These are phyloP conservation scores for Zaprionus nigranus DNA, from an alignment of 1,140 invertebrate species.

Conservation along the genomic window DNA sequence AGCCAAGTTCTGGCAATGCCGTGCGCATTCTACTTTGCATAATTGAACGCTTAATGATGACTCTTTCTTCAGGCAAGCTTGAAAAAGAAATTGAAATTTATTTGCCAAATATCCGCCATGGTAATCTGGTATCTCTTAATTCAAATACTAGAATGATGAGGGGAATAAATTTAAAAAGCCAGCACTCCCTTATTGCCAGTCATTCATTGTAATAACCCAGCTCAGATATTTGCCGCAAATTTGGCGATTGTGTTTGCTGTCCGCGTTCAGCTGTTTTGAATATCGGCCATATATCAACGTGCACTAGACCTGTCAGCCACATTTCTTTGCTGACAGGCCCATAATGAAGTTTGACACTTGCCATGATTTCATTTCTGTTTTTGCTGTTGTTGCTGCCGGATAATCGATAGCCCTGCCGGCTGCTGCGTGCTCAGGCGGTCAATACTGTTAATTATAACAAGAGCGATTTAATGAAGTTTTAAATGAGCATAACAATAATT, in stretches of 20 bases:
- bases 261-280: constrained; percentile 46
- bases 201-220: constrained; percentile 23
- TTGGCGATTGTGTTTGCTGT: neutral
- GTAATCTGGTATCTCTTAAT: neutral
- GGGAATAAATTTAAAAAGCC: neutral
- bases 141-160: neutral
- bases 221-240: neutral
- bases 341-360: constrained; percentile 59
- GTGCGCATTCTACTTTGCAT: constrained; percentile 40
- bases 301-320: constrained; percentile 37
- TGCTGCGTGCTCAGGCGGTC: constrained; percentile 45
- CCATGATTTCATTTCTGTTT: constrained; percentile 5
- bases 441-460: constrained; percentile 60
- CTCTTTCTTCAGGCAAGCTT: constrained; percentile 12
- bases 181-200: neutral
- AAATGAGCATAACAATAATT: constrained; percentile 63
- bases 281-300: constrained; percentile 40
- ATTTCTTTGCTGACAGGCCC: constrained; percentile 25
- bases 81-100: constrained; percentile 1
- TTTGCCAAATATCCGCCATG: neutral
- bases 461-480: constrained; percentile 69
- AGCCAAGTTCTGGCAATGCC: constrained; percentile 13
- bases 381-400: constrained; percentile 4
- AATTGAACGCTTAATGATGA: constrained; percentile 50
- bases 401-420: constrained; percentile 18